phyloP scores from a whole-genome alignment of 2,888 invertebrate genomes.

The Oconnorella tubifera region DNA sequence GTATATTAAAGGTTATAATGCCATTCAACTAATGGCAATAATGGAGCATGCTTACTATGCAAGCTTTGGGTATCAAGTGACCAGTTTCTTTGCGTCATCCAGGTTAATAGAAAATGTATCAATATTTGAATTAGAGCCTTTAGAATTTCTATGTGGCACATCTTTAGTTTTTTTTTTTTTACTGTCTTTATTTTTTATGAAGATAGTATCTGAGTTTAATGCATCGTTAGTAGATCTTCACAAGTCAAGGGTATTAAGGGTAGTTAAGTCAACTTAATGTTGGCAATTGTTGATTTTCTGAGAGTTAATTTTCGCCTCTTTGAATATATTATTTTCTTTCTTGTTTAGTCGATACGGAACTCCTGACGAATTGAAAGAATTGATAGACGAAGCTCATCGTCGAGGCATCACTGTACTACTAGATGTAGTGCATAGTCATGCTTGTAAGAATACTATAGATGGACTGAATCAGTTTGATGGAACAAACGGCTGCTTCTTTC shows the following conservation, averaged over 20 bases:
- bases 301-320: no score
- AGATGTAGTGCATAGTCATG: slow-evolving; percentile 98
- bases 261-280: no score
- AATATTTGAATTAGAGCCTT: no score
- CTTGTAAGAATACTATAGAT: slow-evolving; percentile 93
- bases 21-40: slow-evolving; percentile 97
- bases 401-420: slow-evolving; percentile 83
- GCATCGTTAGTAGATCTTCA: no score
- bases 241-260: no score
- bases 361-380: slow-evolving; percentile 88
- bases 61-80: slow-evolving; percentile 93
- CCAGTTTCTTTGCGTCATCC: slow-evolving; percentile 89
- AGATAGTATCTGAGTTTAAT: no score
- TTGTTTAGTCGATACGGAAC: slow-evolving; percentile 93
- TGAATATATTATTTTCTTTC: no score
- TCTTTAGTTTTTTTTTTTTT: no score
- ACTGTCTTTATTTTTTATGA: no score
- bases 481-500: slow-evolving; percentile 87
- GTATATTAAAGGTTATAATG: slow-evolving; percentile 75
- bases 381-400: slow-evolving; percentile 88
- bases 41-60: slow-evolving; percentile 99
- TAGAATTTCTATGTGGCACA: no score
- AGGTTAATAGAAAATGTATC: slow-evolving; percentile 64
- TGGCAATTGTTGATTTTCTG: no score
- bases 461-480: slow-evolving; percentile 97